These are phyloP conservation scores for Opisthocomus hoazin DNA, from an alignment of 2,113 vertebrate genomes.

Conservation along the genomic window DNA sequence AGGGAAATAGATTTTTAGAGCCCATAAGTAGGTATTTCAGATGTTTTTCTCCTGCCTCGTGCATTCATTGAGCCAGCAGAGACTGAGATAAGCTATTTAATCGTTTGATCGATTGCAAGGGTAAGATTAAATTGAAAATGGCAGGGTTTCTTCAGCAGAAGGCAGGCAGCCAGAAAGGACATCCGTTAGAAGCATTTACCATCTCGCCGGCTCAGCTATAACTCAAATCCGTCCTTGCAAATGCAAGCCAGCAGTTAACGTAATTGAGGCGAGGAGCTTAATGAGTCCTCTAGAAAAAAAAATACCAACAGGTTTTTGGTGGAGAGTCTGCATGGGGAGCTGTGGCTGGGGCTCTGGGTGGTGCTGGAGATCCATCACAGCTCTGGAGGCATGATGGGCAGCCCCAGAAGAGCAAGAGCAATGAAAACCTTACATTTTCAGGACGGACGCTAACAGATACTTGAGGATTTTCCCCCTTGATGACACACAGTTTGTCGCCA, in stretches of 20 bases:
- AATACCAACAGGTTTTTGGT: not conserved
- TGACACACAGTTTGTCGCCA: accelerated
- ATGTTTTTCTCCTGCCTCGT: not conserved
- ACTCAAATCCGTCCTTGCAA: not conserved
- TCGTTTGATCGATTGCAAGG: not conserved
- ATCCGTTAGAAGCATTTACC: not conserved
- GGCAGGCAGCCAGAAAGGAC: not conserved
- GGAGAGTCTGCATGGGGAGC: not conserved
- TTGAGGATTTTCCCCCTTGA: not conserved
- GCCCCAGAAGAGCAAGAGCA: not conserved
- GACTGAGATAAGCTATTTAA: not conserved
- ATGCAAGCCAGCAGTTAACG: not conserved
- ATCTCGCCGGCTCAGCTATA: not conserved
- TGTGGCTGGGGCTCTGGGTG: not conserved
- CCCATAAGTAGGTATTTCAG: not conserved
- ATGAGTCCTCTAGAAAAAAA: not conserved
- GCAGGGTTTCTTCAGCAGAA: not conserved
- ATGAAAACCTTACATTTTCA: not conserved
- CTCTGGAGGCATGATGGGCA: not conserved
- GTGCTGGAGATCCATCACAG: not conserved
- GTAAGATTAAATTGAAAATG: not conserved
- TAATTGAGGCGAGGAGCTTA: not conserved
- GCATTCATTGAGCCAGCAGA: not conserved
- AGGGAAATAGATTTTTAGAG: not conserved
- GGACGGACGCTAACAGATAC: accelerated